Evolutionary conservation across 2,888 invertebrate genomes (phyloP).

Genomic region (Drosophila siamana): DNA sequence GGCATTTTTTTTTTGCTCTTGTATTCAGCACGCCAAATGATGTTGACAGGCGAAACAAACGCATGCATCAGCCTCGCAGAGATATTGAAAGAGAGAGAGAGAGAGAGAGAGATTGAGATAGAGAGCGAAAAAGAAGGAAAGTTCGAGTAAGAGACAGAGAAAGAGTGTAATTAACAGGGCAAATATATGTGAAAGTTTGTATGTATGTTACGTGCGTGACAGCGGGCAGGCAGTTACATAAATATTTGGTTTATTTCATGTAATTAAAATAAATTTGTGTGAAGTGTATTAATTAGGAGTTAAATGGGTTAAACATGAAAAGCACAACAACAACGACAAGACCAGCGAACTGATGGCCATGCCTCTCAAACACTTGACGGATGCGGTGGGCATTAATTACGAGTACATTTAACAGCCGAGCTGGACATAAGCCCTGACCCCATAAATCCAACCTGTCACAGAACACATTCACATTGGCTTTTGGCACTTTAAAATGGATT

Average conservation of each 20-base stretch:
- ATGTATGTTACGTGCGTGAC: slow-evolving; percentile 22
- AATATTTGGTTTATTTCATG: slow-evolving; percentile 78
- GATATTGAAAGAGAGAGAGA: slow-evolving; percentile 2
- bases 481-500: not conserved
- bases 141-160: not conserved
- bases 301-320: slow-evolving; percentile 76
- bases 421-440: slow-evolving; percentile 22
- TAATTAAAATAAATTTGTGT: slow-evolving; percentile 79
- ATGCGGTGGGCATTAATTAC: slow-evolving; percentile 66
- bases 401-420: slow-evolving; percentile 35
- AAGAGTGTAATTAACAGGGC: slow-evolving; percentile 58
- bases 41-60: slow-evolving; percentile 73
- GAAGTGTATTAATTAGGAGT: slow-evolving; percentile 81
- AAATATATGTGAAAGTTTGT: not conserved
- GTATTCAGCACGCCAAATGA: slow-evolving; percentile 66
- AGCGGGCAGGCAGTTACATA: slow-evolving; percentile 57
- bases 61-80: slow-evolving; percentile 22
- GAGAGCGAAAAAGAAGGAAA: not conserved
- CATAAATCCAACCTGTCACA: slow-evolving; percentile 26
- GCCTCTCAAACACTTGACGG: slow-evolving; percentile 45
- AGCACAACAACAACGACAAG: slow-evolving; percentile 21
- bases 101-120: not conserved
- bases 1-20: slow-evolving; percentile 41
- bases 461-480: slow-evolving; percentile 14
- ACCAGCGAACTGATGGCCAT: slow-evolving; percentile 17